Base-by-base conservation (phyloP, 2,113 vertebrate species). In the Struthio camelus region DNA sequence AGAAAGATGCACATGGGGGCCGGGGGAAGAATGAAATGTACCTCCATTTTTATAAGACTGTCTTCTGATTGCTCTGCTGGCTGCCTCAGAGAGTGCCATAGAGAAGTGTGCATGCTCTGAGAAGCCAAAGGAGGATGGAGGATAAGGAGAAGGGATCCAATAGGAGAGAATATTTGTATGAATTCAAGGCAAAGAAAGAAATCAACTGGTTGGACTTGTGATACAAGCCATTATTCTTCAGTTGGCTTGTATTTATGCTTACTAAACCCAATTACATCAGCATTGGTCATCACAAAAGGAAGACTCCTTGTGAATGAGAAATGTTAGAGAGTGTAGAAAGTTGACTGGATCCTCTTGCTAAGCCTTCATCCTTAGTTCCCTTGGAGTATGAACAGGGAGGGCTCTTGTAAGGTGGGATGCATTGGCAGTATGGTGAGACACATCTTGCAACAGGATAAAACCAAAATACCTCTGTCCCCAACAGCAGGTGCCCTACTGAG, bases 51-150 rank as follows among this genome's bases (percentile, higher is more conserved):
- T 67, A 14, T 25, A 10, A 59, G 18, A 1, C 18, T 11, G 36
- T 10, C 0, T 9, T 53, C 34, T 11, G 25, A 12, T 25, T 20
- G 67, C 64, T 18, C 27, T 2, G n/a, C 88, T 54, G 73, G 78
- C 76, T 51, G 92, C 64, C 70, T n/a, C 23, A 0, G 27, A 23
- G 51, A 8, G 20, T 0, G 6, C 20, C 0, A 0, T 2, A 3
- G 23, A 8, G 40, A 34, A 24, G 25, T n/a, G 3, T 16, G 23
- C 30, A 48, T 9, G 89, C 36, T 36, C 25, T 4, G 18, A 20
- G 3, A 59, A 58, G 85, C 50, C 51, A 11, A 10, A 14, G 54
- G n/a, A 71, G 56, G 65, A 10, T 15, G 59, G 11, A 80, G 51
- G 30, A n/a, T 17, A 14, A 44, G 65, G 42, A 40, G 22, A 54